phyloP scores from a whole-genome alignment of 2,888 invertebrate species.

The Apodemia mormo region DNA sequence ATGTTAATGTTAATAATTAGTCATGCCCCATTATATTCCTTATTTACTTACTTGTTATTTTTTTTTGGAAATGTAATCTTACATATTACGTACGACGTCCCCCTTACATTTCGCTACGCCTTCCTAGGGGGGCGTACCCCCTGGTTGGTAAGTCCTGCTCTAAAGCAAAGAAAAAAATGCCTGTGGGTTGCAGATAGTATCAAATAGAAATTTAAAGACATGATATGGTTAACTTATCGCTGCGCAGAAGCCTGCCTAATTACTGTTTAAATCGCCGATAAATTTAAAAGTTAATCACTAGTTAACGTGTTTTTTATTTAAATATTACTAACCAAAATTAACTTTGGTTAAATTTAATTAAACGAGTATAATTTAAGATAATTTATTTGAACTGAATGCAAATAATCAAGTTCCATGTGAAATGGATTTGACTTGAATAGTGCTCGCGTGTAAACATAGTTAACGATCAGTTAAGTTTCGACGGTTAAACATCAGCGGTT shows the following conservation, averaged over 20 bases:
- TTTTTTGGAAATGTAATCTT: too few species aligned
- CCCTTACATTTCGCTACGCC: too few species aligned
- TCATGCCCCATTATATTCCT: too few species aligned
- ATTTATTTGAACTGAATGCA: slow-evolving; percentile 7
- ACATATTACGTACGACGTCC: too few species aligned
- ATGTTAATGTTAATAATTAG: too few species aligned
- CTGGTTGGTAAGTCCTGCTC: too few species aligned
- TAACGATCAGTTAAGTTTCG: slow-evolving; percentile 62
- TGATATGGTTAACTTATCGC: neutral
- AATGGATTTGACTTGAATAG: slow-evolving; percentile 17
- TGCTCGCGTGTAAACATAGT: slow-evolving; percentile 56
- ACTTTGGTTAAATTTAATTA: slow-evolving; percentile 11
- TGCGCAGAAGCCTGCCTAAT: neutral
- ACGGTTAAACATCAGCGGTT: slow-evolving; percentile 63
- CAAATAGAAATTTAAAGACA: neutral
- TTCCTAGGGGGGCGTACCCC: too few species aligned
- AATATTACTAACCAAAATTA: neutral
- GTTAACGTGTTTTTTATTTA: neutral
- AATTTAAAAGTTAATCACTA: neutral
- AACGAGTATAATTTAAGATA: slow-evolving; percentile 13
- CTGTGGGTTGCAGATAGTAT: too few species aligned
- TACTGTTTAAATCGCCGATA: slow-evolving; percentile 2
- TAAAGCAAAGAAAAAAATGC: too few species aligned
- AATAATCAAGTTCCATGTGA: slow-evolving; percentile 11
- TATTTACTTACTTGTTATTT: too few species aligned